Percentiles rank a stretch among this genome's conserved stretches.
Conservation (phyloP, 1,140 invertebrate species). For the Drosophila triauraria region DNA sequence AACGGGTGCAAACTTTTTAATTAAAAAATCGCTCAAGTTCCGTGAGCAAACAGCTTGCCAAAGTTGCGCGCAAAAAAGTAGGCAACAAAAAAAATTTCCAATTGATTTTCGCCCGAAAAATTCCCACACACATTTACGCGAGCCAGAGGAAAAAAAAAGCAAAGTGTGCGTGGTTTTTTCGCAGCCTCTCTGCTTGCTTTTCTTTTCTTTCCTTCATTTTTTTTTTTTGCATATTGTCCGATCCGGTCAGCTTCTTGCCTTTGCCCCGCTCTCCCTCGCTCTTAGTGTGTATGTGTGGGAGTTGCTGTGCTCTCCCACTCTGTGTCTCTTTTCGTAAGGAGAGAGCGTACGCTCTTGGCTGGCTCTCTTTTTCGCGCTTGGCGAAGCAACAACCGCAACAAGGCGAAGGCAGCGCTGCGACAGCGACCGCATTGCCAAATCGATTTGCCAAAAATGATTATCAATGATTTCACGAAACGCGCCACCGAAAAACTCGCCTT, state of each 20-base stretch:
- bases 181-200: slow-evolving; percentile 28
- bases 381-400: slow-evolving; percentile 76
- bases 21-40: slow-evolving; percentile 21
- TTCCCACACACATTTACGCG: slow-evolving; percentile 26
- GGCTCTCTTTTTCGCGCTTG: neutral
- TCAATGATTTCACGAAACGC: slow-evolving; percentile 75
- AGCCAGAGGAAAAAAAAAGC: slow-evolving; percentile 6
- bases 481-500: slow-evolving; percentile 50
- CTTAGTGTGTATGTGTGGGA: slow-evolving; percentile 72
- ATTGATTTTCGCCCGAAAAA: slow-evolving; percentile 73
- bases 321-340: neutral
- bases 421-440: slow-evolving; percentile 70
- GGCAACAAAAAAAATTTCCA: slow-evolving; percentile 38
- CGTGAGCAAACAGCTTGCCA: slow-evolving; percentile 36
- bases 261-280: slow-evolving; percentile 18
- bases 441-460: slow-evolving; percentile 82
- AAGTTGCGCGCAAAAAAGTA: slow-evolving; percentile 61
- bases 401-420: slow-evolving; percentile 12
- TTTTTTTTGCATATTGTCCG: slow-evolving; percentile 54
- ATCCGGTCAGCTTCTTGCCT: slow-evolving; percentile 42
- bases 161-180: slow-evolving; percentile 54
- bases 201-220: neutral
- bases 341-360: neutral
- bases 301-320: slow-evolving; percentile 51
- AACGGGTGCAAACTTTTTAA: slow-evolving; percentile 50